Evolutionary conservation across 2,888 invertebrate genomes (phyloP).

Genomic region (Pseudoips prasinana): DNA sequence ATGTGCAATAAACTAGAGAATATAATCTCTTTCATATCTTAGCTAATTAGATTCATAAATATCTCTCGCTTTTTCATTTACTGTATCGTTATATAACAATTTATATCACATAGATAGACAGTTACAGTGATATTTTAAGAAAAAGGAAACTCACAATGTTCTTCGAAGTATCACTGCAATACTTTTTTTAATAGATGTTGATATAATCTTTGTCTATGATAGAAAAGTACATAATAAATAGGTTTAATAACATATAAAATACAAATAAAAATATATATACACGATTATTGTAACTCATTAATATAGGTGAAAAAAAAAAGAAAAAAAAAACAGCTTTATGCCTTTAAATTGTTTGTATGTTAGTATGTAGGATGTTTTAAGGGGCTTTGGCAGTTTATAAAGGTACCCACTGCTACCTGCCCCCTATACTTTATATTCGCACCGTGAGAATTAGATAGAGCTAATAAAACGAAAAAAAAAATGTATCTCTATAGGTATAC

Average conservation of each 20-base stretch:
- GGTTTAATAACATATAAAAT: constrained; percentile 71
- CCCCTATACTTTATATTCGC: constrained; percentile 64
- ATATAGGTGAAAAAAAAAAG: constrained; percentile 64
- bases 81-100: constrained; percentile 44
- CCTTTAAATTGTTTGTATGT: constrained; percentile 78
- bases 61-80: constrained; percentile 70
- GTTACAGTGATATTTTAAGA: constrained; percentile 41
- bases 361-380: constrained; percentile 64
- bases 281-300: constrained; percentile 76
- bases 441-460: constrained; percentile 73
- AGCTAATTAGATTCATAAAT: constrained; percentile 72
- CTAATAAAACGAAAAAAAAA: constrained; percentile 60
- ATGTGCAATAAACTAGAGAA: constrained; percentile 76
- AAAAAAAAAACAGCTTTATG: constrained; percentile 75
- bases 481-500: constrained; percentile 52
- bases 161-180: constrained; percentile 39
- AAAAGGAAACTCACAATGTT: constrained; percentile 16
- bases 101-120: constrained; percentile 40
- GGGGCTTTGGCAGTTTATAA: constrained; percentile 60
- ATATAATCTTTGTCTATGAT: constrained; percentile 78
- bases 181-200: constrained; percentile 66
- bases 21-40: constrained; percentile 72
- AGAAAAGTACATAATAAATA: constrained; percentile 78
- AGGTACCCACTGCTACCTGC: constrained; percentile 58
- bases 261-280: constrained; percentile 82